These are phyloP conservation scores for Yoshiicerus persimilis DNA, from an alignment of 1,140 invertebrate genomes.

Conservation along the genomic window DNA sequence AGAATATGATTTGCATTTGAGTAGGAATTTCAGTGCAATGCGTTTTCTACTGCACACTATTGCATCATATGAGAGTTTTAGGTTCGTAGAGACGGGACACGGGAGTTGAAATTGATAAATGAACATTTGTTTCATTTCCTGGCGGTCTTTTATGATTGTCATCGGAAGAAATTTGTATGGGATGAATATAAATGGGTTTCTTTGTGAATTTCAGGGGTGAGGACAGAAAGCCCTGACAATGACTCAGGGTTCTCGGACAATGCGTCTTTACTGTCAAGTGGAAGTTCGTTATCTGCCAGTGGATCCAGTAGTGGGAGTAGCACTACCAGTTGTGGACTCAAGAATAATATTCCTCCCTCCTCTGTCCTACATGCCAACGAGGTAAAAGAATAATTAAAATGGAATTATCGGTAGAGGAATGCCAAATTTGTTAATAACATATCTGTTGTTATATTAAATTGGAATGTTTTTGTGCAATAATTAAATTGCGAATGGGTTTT, in stretches of 20 bases:
- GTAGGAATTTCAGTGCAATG: neutral
- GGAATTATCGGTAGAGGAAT: neutral
- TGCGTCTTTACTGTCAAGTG: constrained; percentile 85
- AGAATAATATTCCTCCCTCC: constrained; percentile 34
- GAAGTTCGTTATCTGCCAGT: constrained; percentile 83
- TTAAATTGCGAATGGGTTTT: neutral
- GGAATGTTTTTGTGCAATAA: neutral
- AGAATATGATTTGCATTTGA: neutral
- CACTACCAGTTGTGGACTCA: constrained; percentile 49
- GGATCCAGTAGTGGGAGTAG: constrained; percentile 65
- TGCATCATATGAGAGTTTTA: neutral
- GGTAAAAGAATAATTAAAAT: constrained; percentile 33
- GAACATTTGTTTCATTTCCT: neutral
- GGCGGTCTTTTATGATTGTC: neutral
- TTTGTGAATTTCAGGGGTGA: constrained; percentile 51
- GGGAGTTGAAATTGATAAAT: neutral
- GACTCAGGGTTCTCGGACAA: constrained; percentile 97
- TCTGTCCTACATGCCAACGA: constrained; percentile 49
- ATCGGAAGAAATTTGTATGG: neutral
- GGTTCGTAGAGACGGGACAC: too few relatives aligned
- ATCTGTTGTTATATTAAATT: neutral
- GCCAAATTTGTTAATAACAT: neutral
- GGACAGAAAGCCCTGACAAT: constrained; percentile 89
- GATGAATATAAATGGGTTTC: neutral
- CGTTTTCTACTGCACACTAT: too few relatives aligned